Percentiles rank a stretch among this genome's conserved stretches.
These are phyloP conservation scores for Isichthys henryi DNA, from an alignment of 2,113 vertebrate genomes.

Conservation along the genomic window DNA sequence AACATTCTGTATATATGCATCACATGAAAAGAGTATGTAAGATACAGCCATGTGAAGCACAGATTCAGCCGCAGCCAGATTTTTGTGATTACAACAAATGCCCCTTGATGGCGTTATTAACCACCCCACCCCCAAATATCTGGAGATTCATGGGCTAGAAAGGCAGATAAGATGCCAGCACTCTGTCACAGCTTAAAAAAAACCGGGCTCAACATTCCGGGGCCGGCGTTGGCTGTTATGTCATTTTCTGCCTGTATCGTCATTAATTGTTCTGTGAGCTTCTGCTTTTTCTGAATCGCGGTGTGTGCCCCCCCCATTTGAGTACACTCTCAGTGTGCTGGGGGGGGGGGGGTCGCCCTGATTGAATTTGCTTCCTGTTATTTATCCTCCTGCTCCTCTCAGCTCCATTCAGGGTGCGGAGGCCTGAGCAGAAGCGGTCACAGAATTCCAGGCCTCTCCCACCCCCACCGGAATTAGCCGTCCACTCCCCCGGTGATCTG, in stretches of 20 bases:
- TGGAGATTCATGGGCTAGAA: background rate
- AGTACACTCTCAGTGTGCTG: background rate
- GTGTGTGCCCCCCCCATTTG: background rate
- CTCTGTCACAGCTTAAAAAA: background rate
- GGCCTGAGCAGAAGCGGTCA: slow-evolving; percentile 31
- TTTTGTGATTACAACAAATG: background rate
- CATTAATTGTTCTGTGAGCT: background rate
- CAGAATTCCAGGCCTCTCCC: slow-evolving; percentile 18
- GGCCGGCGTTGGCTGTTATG: background rate
- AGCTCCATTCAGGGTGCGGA: background rate
- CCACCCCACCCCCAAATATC: no score
- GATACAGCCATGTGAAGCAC: background rate
- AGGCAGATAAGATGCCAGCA: background rate
- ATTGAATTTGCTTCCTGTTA: background rate
- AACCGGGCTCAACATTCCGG: background rate
- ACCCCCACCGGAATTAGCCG: slow-evolving; percentile 26
- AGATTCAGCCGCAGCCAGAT: background rate
- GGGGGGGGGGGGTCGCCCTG: background rate
- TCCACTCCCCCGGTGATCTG: slow-evolving; percentile 46
- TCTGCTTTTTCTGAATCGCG: background rate
- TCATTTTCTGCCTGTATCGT: background rate
- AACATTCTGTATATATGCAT: background rate
- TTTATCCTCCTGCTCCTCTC: background rate
- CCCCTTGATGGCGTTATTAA: background rate
- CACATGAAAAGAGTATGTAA: background rate